These are phyloP conservation scores for Odontophorus gujanensis DNA, from an alignment of 2,113 vertebrate species.

Conservation along the genomic window DNA sequence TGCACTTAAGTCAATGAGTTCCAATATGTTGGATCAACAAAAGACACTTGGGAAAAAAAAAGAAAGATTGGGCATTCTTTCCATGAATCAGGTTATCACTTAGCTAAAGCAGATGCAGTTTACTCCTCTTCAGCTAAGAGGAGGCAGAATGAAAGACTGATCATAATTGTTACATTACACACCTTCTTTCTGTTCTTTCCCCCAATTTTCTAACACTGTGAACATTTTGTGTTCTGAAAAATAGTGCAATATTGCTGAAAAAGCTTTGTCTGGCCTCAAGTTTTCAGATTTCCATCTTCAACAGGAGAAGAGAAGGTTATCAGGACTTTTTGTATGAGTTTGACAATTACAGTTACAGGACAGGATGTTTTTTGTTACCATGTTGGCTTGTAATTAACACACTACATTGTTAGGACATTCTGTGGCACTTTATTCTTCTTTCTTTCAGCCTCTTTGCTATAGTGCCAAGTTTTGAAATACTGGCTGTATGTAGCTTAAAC, in stretches of 20 bases:
- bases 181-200: neutral
- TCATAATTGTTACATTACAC: neutral
- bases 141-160: slow-evolving; percentile 4
- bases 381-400: neutral
- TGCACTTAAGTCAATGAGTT: neutral
- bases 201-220: neutral
- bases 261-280: neutral
- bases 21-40: neutral
- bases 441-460: neutral
- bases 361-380: neutral
- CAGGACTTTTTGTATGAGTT: neutral
- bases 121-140: slow-evolving; percentile 14
- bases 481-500: neutral
- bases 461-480: neutral
- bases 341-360: neutral
- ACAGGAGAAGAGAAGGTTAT: neutral
- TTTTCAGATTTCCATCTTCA: neutral
- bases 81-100: neutral
- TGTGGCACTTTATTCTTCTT: neutral
- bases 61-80: neutral
- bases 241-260: neutral
- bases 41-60: neutral
- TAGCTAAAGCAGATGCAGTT: neutral
- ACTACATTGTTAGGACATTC: neutral
- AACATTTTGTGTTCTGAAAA: neutral